These are phyloP conservation scores for Agrochola litura DNA, from an alignment of 2,888 invertebrate genomes.

Conservation along the genomic window DNA sequence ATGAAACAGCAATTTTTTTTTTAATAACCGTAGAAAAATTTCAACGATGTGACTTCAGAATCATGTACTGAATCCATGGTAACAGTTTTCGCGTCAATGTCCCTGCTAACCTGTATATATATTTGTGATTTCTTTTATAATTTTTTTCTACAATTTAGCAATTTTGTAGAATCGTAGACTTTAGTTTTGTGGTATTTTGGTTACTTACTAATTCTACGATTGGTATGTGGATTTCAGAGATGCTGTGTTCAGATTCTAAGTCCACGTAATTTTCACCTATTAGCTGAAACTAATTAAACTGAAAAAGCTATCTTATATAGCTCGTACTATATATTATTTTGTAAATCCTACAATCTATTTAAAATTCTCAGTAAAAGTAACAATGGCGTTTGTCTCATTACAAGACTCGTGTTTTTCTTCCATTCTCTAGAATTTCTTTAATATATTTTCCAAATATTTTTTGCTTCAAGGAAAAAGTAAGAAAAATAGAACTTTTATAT, in stretches of 20 bases:
- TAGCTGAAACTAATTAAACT: background rate
- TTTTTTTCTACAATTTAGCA: too few relatives aligned
- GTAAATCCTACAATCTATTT: background rate
- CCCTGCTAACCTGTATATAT: too few relatives aligned
- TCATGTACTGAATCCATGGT: too few relatives aligned
- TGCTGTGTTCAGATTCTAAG: background rate
- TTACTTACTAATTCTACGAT: background rate
- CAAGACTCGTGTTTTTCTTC: slow-evolving; percentile 9
- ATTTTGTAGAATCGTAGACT: too few relatives aligned
- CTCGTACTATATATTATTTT: background rate
- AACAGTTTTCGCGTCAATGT: too few relatives aligned
- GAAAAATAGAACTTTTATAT: slow-evolving; percentile 13
- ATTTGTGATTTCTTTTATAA: too few relatives aligned
- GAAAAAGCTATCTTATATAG: too few relatives aligned
- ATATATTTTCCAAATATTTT: slow-evolving; percentile 13
- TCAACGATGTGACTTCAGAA: too few relatives aligned
- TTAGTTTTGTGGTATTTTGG: too few relatives aligned
- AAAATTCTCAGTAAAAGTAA: background rate
- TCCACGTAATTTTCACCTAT: background rate
- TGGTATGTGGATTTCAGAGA: background rate
- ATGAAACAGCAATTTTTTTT: too few relatives aligned
- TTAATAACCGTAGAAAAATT: too few relatives aligned
- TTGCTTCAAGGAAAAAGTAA: slow-evolving; percentile 15
- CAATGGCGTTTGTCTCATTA: slow-evolving; percentile 15
- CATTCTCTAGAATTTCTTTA: slow-evolving; percentile 9